phyloP scores from a whole-genome alignment of 2,113 vertebrate species.

The Ornithorhynchus anatinus region DNA sequence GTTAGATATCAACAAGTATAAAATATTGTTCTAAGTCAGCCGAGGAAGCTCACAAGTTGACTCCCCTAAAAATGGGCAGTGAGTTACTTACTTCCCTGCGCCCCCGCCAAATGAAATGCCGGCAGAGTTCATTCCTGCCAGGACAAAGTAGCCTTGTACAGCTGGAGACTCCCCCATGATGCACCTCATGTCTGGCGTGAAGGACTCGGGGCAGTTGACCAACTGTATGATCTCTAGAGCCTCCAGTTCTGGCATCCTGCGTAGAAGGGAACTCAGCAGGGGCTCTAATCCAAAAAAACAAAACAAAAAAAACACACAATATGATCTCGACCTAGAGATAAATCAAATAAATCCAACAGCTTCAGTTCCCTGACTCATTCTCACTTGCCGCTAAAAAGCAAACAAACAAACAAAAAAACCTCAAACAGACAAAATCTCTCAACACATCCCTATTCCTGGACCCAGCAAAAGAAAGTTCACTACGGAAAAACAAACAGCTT shows the following conservation, averaged over 20 bases:
- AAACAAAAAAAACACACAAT: no score
- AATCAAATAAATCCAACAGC: not conserved
- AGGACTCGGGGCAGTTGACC: constrained; percentile 95
- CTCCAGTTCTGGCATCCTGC: constrained; percentile 87
- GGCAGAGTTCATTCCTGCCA: constrained; percentile 96
- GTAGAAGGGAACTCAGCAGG: constrained; percentile 85
- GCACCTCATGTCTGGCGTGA: constrained; percentile 91
- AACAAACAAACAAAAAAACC: not conserved
- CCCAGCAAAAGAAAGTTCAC: no score
- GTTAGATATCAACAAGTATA: no score
- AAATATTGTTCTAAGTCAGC: no score
- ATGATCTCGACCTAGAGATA: not conserved
- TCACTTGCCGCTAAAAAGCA: not conserved
- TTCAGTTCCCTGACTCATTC: not conserved
- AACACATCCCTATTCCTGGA: no score
- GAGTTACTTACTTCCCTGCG: constrained; percentile 88
- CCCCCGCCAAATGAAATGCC: constrained; percentile 91
- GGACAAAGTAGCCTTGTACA: constrained; percentile 84
- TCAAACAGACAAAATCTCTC: not conserved
- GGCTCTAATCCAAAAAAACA: constrained; percentile 79
- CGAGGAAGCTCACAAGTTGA: not conserved
- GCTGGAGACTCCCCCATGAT: constrained; percentile 92
- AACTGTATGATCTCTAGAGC: constrained; percentile 89
- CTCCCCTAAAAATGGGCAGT: not conserved
- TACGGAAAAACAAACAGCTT: no score